Evolutionary conservation across 2,797 vertebrate genomes (phyloP).

Genomic region (Clarias fuscus): DNA sequence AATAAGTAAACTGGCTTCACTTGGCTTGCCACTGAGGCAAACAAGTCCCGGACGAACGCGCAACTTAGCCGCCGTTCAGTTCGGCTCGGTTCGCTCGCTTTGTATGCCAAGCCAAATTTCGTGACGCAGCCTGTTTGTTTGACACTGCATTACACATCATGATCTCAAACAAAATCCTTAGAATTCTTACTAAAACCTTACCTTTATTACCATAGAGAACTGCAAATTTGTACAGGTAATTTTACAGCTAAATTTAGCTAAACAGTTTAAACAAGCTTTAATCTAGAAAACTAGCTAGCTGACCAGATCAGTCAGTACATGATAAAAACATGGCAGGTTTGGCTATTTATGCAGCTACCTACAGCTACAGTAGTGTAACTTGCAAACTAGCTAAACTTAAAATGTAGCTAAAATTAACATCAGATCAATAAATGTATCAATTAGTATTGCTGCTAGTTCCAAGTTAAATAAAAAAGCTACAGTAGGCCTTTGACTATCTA

Average conservation of each 20-base stretch:
- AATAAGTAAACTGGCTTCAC: too few species aligned
- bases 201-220: background rate
- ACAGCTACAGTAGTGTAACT: background rate
- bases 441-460: background rate
- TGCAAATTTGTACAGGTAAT: background rate
- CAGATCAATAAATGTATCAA: background rate
- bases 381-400: background rate
- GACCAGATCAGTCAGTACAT: background rate
- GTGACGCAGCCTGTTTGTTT: too few species aligned
- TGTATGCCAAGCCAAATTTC: too few species aligned
- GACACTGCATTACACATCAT: background rate
- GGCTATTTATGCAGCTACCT: background rate
- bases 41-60: too few species aligned
- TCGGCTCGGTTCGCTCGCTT: too few species aligned
- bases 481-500: background rate
- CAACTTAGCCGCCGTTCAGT: too few species aligned
- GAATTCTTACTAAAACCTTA: background rate
- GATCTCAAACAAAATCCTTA: background rate
- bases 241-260: background rate
- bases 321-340: background rate
- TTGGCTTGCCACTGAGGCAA: too few species aligned
- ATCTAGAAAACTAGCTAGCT: background rate
- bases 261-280: background rate
- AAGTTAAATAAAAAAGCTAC: background rate
- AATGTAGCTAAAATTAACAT: background rate